Conservation (phyloP, 2,113 vertebrate genomes). For the Lophotis ruficrista region DNA sequence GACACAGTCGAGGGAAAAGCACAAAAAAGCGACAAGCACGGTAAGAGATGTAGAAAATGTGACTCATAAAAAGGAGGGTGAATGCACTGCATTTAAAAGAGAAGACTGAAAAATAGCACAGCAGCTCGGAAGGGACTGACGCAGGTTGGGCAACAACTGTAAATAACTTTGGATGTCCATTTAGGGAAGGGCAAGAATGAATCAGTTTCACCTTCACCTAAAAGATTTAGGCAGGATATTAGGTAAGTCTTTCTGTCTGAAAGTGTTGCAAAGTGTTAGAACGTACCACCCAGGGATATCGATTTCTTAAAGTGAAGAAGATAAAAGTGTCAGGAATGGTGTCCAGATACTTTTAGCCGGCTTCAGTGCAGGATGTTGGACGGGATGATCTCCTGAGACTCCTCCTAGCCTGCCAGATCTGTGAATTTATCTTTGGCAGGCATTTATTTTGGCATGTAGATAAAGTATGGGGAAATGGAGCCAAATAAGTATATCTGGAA, state of each 20-base stretch:
- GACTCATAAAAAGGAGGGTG: not conserved
- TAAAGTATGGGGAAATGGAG: not conserved
- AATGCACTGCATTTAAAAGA: not conserved
- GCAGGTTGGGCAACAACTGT: not conserved
- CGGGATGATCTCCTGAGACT: not conserved
- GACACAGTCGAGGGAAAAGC: not conserved
- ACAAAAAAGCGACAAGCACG: not conserved
- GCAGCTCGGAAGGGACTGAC: not conserved
- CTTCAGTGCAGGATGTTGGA: not conserved
- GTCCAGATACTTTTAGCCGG: not conserved
- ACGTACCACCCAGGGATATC: not conserved
- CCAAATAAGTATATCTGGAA: not conserved
- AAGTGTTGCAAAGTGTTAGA: not conserved
- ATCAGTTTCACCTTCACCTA: not conserved
- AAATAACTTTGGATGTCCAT: not conserved
- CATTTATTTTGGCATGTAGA: not conserved
- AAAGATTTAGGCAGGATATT: not conserved
- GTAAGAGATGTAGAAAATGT: not conserved
- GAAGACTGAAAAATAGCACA: not conserved
- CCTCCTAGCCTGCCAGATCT: not conserved
- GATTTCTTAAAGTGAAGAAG: not conserved
- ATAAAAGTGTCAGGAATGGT: not conserved
- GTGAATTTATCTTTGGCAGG: slow-evolving; percentile 14
- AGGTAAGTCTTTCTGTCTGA: not conserved
- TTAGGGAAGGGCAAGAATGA: not conserved